Evolutionary conservation across 2,113 vertebrate species (phyloP).

Genomic region (Serinus canaria): DNA sequence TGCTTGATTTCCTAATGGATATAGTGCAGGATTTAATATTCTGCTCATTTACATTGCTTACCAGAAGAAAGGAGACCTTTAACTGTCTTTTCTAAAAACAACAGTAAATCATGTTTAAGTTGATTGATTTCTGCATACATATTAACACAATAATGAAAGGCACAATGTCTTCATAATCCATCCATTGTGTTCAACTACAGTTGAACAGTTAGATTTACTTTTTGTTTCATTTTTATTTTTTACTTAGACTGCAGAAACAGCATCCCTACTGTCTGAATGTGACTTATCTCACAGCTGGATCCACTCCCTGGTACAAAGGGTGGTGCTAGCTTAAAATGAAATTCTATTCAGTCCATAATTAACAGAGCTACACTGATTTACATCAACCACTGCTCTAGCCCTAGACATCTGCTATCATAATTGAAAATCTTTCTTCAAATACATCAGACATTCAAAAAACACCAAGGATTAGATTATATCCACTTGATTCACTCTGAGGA

Average conservation of each 20-base stretch:
- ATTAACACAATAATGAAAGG: constrained; percentile 13
- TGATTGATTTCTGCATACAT: constrained; percentile 6
- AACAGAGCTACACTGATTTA: not conserved
- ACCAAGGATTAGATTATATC: not conserved
- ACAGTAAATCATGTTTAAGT: constrained; percentile 5
- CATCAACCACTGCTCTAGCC: not conserved
- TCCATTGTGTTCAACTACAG: not conserved
- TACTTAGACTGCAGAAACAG: not conserved
- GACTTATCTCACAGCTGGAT: not conserved
- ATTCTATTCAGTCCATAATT: not conserved
- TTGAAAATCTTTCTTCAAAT: not conserved
- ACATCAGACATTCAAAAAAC: not conserved
- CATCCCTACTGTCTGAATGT: not conserved
- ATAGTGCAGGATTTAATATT: constrained; percentile 44
- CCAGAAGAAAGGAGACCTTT: constrained; percentile 11
- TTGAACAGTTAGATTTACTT: not conserved
- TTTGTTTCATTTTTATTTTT: not conserved
- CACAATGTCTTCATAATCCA: not conserved
- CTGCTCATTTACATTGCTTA: constrained; percentile 20
- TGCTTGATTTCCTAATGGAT: constrained; percentile 52
- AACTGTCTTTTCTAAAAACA: constrained; percentile 16
- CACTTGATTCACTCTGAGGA: not conserved
- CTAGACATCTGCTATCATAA: not conserved
- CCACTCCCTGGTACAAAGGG: not conserved
- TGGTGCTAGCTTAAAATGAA: not conserved